Evolutionary conservation across 2,888 invertebrate species (phyloP), one percentile per base, ranked within the genome.

Genomic region (Mythimna impura): DNA sequence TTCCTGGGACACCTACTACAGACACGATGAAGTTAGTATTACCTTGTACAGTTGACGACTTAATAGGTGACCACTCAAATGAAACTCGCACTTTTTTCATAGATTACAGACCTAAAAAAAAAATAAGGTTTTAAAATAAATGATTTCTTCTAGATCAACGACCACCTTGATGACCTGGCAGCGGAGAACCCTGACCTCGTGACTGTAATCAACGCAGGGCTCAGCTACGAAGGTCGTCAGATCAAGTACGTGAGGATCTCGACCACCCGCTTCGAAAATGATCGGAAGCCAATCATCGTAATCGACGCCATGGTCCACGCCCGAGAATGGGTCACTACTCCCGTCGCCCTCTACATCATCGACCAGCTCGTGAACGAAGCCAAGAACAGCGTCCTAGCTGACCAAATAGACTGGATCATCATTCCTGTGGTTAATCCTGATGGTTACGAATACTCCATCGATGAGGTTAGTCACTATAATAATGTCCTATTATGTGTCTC

Each of bases 261-360:
- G 2, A 95, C 94, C 40, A 94, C 94, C 25, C 93, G 93, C 14
- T 94, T 93, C 63, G 94, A 94, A 74, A 91, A 94, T 73, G 84
- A 89, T n/a, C 88, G 82, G 52, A 97, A 97, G 73, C 97, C 97
- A 0, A 96, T 96, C 3, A 96, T 97, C 76, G 90, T 97, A 43
- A 94, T 97, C 43, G 97, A 97, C 82, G 97, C 96, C 43, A 97
- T 97, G 43, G 97, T 97, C 58, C 97, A 97, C 86, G 97, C 97
- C 10, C 96, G 98, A 66, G 98, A 98, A 91, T 98, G 98, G 98
- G 97, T 97, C 71, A 97, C 98, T 0, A 96, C 97, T 1, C 97
- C 97, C 9, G 97, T 97, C 0, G 97, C 97, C 6, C 90, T 98
- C 1, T 98, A 97, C 89, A 95, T 97, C 81, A 97, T 98, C 77